phyloP scores from a whole-genome alignment of 2,797 vertebrate genomes.

The Enteromius radiatus region DNA sequence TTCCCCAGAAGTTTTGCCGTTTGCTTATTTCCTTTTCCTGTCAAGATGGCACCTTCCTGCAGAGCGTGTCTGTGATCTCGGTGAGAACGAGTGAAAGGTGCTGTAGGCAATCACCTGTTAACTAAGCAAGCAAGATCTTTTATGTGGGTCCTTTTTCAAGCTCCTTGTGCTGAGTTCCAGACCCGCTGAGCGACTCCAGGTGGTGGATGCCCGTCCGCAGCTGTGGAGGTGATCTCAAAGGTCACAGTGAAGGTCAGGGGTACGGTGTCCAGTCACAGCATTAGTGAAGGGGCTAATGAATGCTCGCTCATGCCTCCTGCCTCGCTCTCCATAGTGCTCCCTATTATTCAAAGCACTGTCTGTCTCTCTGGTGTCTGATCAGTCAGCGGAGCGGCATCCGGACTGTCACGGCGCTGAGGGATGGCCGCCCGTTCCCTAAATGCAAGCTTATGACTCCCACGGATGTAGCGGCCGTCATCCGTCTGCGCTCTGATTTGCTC shows the following conservation, averaged over 20 bases:
- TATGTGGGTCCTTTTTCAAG: not conserved
- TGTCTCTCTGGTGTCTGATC: constrained; percentile 43
- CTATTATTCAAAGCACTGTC: constrained; percentile 27
- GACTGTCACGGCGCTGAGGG: constrained; percentile 64
- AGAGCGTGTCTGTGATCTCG: constrained; percentile 24
- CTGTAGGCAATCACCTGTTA: constrained; percentile 12
- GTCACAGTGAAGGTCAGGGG: constrained; percentile 63
- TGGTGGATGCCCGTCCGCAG: not conserved
- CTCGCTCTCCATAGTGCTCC: not conserved
- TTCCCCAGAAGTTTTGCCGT: not conserved
- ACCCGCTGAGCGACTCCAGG: not conserved
- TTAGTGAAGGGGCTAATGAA: constrained; percentile 40
- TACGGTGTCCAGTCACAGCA: constrained; percentile 23
- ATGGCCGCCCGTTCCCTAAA: constrained; percentile 74
- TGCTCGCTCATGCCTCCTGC: constrained; percentile 38
- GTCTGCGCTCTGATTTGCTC: constrained; percentile 63
- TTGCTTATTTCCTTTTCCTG: not conserved
- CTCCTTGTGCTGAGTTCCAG: not conserved
- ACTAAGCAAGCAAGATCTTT: constrained; percentile 9
- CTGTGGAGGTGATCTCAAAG: constrained; percentile 50
- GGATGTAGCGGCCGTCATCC: constrained; percentile 68
- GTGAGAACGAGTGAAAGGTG: not conserved
- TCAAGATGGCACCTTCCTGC: not conserved
- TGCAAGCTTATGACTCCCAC: constrained; percentile 73
- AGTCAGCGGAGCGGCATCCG: constrained; percentile 21